Conservation (phyloP, 2,888 invertebrate species). For the Scaptomyza parva region DNA sequence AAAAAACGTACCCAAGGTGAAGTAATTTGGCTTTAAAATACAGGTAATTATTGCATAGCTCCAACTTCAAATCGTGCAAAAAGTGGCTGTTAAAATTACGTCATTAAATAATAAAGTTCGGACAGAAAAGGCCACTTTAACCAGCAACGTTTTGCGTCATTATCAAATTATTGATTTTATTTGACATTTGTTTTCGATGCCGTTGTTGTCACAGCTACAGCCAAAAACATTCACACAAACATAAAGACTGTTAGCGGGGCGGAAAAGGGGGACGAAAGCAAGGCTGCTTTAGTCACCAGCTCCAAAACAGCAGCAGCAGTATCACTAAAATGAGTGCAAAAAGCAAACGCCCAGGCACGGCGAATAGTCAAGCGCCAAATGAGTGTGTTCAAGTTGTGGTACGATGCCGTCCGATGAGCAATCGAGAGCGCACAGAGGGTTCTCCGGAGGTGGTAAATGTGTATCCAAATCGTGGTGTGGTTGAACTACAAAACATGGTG, state of each 20-base stretch:
- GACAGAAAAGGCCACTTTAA: neutral
- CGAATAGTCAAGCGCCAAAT: slow-evolving; percentile 85
- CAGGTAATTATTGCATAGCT: slow-evolving; percentile 60
- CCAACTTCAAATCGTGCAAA: slow-evolving; percentile 20
- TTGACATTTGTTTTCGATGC: slow-evolving; percentile 62
- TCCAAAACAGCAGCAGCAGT: slow-evolving; percentile 30
- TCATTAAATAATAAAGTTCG: slow-evolving; percentile 14
- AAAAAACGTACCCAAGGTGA: slow-evolving; percentile 67
- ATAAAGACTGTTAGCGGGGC: slow-evolving; percentile 21
- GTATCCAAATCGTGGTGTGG: slow-evolving; percentile 93
- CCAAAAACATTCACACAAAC: slow-evolving; percentile 24
- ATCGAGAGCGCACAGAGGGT: slow-evolving; percentile 89
- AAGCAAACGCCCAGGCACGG: slow-evolving; percentile 79
- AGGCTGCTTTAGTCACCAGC: slow-evolving; percentile 68
- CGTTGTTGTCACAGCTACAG: slow-evolving; percentile 68
- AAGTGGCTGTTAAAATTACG: slow-evolving; percentile 24
- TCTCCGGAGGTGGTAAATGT: slow-evolving; percentile 90
- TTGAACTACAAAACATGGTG: slow-evolving; percentile 93
- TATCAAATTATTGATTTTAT: slow-evolving; percentile 68
- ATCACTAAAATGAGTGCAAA: slow-evolving; percentile 79
- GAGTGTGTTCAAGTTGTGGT: slow-evolving; percentile 99
- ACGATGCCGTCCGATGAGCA: slow-evolving; percentile 97
- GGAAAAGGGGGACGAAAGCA: slow-evolving; percentile 43
- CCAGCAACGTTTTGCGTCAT: slow-evolving; percentile 22
- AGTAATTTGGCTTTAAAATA: slow-evolving; percentile 71